Evolutionary conservation across 2,888 invertebrate genomes (phyloP).

Genomic region (Acrocyrtus sp.): DNA sequence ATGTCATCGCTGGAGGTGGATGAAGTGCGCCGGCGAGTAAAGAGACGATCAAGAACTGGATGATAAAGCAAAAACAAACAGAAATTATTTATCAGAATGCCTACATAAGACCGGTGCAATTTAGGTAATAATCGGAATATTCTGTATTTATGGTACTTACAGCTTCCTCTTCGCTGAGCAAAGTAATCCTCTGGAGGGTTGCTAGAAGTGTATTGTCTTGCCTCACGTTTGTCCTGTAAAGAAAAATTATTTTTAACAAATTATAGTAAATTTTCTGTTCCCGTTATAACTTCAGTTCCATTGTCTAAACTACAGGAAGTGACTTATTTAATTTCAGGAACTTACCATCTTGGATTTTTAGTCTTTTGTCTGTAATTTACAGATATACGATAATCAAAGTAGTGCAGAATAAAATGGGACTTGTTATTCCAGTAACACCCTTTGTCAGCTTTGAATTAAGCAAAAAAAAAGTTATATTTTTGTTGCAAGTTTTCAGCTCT

Average conservation of each 20-base stretch:
- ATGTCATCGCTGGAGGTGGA: neutral
- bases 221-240: constrained; percentile 43
- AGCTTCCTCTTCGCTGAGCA: constrained; percentile 31
- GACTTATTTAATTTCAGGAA: neutral
- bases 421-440: neutral
- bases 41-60: constrained; percentile 37
- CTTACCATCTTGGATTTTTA: constrained; percentile 6
- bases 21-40: constrained; percentile 21
- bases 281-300: neutral
- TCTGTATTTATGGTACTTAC: constrained; percentile 39
- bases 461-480: neutral
- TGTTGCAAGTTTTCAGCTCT: neutral
- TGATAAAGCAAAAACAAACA: neutral
- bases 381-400: neutral
- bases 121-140: neutral
- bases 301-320: neutral
- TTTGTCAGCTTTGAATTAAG: neutral
- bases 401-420: neutral
- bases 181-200: constrained; percentile 33
- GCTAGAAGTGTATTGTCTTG: constrained; percentile 22
- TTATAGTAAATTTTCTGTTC: neutral
- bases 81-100: neutral
- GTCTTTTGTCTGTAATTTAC: neutral
- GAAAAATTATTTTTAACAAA: neutral
- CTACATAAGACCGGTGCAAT: neutral